phyloP scores from a whole-genome alignment of 2,113 vertebrate genomes.

The Thalassarche chlororhynchos region DNA sequence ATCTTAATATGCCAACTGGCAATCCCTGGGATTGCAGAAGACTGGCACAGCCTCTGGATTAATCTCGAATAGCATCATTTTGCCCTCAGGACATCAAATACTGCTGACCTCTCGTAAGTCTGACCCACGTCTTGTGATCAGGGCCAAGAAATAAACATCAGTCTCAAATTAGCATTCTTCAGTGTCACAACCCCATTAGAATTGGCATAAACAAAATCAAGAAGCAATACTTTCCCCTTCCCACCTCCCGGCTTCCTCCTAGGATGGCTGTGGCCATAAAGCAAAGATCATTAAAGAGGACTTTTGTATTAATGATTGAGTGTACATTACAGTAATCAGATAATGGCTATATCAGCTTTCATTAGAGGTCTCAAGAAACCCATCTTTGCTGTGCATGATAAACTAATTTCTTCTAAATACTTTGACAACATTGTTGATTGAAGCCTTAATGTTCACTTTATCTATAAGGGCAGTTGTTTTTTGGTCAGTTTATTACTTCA shows the following conservation, averaged over 20 bases:
- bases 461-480: background rate
- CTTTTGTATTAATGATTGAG: slow-evolving; percentile 18
- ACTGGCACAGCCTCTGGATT: background rate
- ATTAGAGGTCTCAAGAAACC: slow-evolving; percentile 26
- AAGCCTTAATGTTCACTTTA: background rate
- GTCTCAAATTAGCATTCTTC: background rate
- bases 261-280: background rate
- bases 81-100: background rate
- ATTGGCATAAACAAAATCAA: background rate
- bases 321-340: slow-evolving; percentile 17
- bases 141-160: background rate
- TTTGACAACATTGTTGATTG: slow-evolving; percentile 18
- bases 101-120: background rate
- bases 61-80: background rate
- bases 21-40: background rate
- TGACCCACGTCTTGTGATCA: background rate
- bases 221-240: background rate
- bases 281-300: slow-evolving; percentile 19
- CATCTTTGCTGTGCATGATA: background rate
- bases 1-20: background rate
- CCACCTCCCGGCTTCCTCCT: background rate
- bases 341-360: slow-evolving; percentile 27
- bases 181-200: slow-evolving; percentile 10
- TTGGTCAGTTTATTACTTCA: background rate
- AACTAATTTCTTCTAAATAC: slow-evolving; percentile 23